Evolutionary conservation across 2,113 vertebrate genomes (phyloP).

Genomic region (Crotophaga sulcirostris): DNA sequence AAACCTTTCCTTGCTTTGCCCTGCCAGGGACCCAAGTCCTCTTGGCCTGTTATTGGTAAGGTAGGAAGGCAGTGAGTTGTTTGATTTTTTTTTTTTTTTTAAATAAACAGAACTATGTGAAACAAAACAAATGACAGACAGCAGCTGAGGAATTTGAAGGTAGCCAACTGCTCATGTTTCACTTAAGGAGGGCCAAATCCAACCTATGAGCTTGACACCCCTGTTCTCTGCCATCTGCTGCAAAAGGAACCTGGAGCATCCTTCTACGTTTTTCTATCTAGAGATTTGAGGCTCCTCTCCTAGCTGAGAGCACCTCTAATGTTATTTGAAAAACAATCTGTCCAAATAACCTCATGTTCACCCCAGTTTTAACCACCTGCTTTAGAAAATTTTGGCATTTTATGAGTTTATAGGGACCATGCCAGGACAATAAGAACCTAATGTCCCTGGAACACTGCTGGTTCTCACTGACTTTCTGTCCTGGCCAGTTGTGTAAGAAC

Average conservation of each 20-base stretch:
- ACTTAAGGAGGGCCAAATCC: no score
- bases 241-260: not conserved
- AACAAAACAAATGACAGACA: not conserved
- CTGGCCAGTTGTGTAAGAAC: not conserved
- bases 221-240: not conserved
- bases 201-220: no score
- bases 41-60: not conserved
- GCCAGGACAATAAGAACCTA: not conserved
- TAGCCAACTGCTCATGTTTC: not conserved
- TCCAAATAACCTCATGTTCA: not conserved
- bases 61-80: not conserved
- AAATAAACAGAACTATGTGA: not conserved
- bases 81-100: not conserved
- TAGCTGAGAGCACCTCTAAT: no score
- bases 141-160: not conserved
- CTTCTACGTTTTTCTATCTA: not conserved
- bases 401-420: not conserved
- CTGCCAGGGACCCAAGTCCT: not conserved
- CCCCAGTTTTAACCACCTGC: not conserved
- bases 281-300: not conserved
- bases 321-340: not conserved
- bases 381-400: not conserved
- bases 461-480: constrained; percentile 3
- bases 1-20: not conserved
- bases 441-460: constrained; percentile 35